phyloP scores from a whole-genome alignment of 2,888 invertebrate genomes.

The Acleris cristana region DNA sequence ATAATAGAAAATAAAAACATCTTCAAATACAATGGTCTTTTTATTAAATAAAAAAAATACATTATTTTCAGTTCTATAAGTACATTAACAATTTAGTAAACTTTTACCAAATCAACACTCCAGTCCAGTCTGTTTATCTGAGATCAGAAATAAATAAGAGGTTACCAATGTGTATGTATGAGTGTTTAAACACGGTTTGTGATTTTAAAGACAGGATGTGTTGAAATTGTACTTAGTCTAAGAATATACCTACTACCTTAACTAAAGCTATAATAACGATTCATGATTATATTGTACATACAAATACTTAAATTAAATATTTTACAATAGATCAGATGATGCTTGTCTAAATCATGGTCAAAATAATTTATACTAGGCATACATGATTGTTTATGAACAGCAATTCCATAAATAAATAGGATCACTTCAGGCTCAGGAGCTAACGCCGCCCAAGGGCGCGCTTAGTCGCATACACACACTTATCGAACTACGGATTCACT shows the following conservation, averaged over 20 bases:
- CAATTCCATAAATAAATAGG: conserved; percentile 47
- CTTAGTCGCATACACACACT: conserved; percentile 46
- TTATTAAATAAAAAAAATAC: conserved; percentile 81
- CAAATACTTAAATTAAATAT: conserved; percentile 63
- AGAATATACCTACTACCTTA: conserved; percentile 65
- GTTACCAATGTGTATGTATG: conserved; percentile 47
- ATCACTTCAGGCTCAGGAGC: conserved; percentile 41
- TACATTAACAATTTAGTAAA: conserved; percentile 81
- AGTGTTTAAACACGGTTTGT: conserved; percentile 45
- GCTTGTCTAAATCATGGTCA: conserved; percentile 57
- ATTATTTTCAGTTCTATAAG: conserved; percentile 80
- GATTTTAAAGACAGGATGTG: conserved; percentile 32
- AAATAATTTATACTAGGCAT: conserved; percentile 57
- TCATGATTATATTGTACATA: conserved; percentile 68
- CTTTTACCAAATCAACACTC: conserved; percentile 79
- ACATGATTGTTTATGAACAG: conserved; percentile 49
- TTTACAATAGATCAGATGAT: conserved; percentile 58
- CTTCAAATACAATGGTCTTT: conserved; percentile 69
- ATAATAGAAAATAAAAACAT: background rate
- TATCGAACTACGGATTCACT: conserved; percentile 52
- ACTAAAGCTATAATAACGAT: conserved; percentile 65
- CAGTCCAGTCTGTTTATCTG: conserved; percentile 66
- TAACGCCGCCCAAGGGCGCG: conserved; percentile 47
- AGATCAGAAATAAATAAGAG: conserved; percentile 75
- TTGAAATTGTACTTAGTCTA: conserved; percentile 58